Evolutionary conservation across 1,140 invertebrate species (phyloP), one percentile per base, ranked within the genome.

Genomic region (Panagrolaimus sp.): DNA sequence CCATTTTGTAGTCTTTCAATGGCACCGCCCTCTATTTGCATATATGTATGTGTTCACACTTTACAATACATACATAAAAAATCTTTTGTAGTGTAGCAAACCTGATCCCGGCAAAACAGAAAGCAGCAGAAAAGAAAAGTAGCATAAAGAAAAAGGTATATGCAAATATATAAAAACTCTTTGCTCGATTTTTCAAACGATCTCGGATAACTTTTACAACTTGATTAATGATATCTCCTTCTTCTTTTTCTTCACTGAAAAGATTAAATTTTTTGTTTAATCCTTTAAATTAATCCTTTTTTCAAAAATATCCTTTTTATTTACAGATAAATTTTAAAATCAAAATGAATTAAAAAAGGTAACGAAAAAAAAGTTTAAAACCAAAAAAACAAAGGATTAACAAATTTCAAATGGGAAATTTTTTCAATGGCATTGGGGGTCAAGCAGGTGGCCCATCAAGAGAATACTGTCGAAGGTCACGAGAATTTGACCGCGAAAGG

Each of bases 401-500:
- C n/a, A 26, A 21, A 17, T 21, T 21, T 28, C 14, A 58, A 21
- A 21, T 12, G 17, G 21, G 52, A 21, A 12, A 21, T 26, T n/a
- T 17, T 58, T 58, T 8, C 12, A 52, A 52, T 8, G 26, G 28
- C 12, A 58, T 12, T 28, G 21, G 15, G 48, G 48, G 52, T 58
- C 21, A 28, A 2, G 52, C 21, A 26, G 21, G 52, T 58, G 21
- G 67, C 2, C 67, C 67, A 28, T 68, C 67, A 44, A 68, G 47
- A 38, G 43, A 38, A 43, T 58, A 68, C 43, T 73, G 71, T 6
- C 71, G 70, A 15, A 76, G 65, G 38, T 76, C 75, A 32, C 76
- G 77, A n/a, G 75, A 76, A 43, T 70, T 79, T 6, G 75, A 77
- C 9, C 73, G 71, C 0, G 78, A 79, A 26, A 78, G 68, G 1